Conservation (phyloP, 2,113 vertebrate genomes). For the Suricata suricatta region DNA sequence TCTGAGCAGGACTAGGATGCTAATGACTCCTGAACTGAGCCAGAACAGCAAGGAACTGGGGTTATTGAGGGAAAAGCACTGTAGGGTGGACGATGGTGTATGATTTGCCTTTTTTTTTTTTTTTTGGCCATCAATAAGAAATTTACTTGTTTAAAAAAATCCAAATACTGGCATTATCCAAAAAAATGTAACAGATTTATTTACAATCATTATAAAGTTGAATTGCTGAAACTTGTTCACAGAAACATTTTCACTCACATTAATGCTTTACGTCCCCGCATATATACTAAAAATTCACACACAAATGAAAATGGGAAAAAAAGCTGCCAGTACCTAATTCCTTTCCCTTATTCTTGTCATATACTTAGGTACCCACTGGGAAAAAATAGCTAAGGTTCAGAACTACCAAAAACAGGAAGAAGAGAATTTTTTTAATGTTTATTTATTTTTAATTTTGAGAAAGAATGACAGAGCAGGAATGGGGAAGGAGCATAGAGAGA, state of each 20-base stretch:
- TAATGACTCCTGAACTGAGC: neutral
- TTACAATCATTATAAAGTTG: neutral
- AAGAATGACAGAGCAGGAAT: no score
- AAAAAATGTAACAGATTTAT: neutral
- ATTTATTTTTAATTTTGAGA: no score
- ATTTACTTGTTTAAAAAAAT: neutral
- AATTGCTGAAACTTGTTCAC: neutral
- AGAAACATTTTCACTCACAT: neutral
- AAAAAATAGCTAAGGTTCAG: neutral
- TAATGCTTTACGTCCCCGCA: neutral
- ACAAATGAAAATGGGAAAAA: neutral
- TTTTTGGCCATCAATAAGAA: neutral
- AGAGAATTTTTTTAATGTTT: neutral
- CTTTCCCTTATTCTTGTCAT: neutral
- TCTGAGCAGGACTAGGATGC: neutral
- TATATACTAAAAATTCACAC: neutral
- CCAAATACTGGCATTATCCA: neutral
- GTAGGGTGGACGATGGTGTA: rapidly evolving
- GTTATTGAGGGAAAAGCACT: rapidly evolving
- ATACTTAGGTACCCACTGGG: neutral
- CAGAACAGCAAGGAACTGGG: neutral
- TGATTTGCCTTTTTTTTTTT: neutral
- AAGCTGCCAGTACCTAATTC: neutral
- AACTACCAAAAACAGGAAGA: neutral
- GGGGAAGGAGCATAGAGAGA: no score